Evolutionary conservation across 2,888 invertebrate genomes (phyloP).

Genomic region (Caenorhabditis sp.): DNA sequence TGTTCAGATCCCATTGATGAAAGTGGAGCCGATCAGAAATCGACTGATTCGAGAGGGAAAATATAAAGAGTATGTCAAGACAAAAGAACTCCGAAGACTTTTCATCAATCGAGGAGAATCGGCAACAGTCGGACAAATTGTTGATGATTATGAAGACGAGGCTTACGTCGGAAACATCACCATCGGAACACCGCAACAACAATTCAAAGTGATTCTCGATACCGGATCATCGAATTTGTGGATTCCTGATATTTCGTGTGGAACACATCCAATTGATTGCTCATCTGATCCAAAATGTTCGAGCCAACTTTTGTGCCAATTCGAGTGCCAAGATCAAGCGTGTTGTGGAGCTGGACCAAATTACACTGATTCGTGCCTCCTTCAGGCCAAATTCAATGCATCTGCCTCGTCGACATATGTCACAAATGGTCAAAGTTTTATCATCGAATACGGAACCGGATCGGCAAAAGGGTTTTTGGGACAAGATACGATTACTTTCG

Average conservation of each 20-base stretch:
- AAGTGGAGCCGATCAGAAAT: slow-evolving; percentile 37
- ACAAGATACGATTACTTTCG: slow-evolving; percentile 50
- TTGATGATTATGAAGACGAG: slow-evolving; percentile 53
- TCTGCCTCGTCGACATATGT: slow-evolving; percentile 50
- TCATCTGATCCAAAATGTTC: slow-evolving; percentile 3
- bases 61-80: slow-evolving; percentile 34
- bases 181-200: slow-evolving; percentile 74
- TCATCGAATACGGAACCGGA: slow-evolving; percentile 54
- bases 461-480: slow-evolving; percentile 51
- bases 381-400: slow-evolving; percentile 51
- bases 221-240: slow-evolving; percentile 57
- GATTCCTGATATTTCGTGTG: slow-evolving; percentile 56
- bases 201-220: slow-evolving; percentile 53
- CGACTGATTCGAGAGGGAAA: slow-evolving; percentile 42
- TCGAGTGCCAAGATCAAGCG: slow-evolving; percentile 47
- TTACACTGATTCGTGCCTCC: slow-evolving; percentile 50
- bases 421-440: slow-evolving; percentile 49
- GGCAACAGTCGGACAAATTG: slow-evolving; percentile 24
- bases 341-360: slow-evolving; percentile 50
- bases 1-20: slow-evolving; percentile 42
- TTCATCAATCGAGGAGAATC: slow-evolving; percentile 9
- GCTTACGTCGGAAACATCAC: slow-evolving; percentile 74
- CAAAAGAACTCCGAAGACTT: slow-evolving; percentile 27
- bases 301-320: slow-evolving; percentile 35
- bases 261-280: slow-evolving; percentile 36